phyloP scores from a whole-genome alignment of 2,888 invertebrate genomes.

The Barypeithes pellucidus region DNA sequence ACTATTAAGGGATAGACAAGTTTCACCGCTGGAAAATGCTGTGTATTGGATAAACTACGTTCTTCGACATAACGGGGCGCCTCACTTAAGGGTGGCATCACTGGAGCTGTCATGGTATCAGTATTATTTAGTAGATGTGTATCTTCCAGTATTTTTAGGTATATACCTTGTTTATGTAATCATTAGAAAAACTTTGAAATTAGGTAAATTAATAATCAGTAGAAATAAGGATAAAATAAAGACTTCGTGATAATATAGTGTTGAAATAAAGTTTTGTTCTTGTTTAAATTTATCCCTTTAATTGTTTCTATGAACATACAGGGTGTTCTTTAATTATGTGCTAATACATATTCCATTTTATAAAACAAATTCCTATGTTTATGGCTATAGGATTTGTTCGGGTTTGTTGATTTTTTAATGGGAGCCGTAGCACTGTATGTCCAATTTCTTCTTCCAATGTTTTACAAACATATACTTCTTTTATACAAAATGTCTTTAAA shows the following conservation, averaged over 20 bases:
- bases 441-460: too few relatives aligned
- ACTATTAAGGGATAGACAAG: slow-evolving; percentile 53
- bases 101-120: slow-evolving; percentile 56
- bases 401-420: too few relatives aligned
- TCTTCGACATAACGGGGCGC: slow-evolving; percentile 55
- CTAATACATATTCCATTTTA: too few relatives aligned
- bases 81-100: slow-evolving; percentile 54
- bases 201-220: background rate
- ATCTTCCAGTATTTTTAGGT: slow-evolving; percentile 23
- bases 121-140: slow-evolving; percentile 56
- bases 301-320: too few relatives aligned
- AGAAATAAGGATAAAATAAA: slow-evolving; percentile 15
- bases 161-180: background rate
- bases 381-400: too few relatives aligned
- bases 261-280: background rate
- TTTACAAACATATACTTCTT: too few relatives aligned
- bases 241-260: background rate
- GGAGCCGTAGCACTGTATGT: too few relatives aligned
- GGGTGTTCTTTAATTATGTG: too few relatives aligned
- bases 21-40: slow-evolving; percentile 53
- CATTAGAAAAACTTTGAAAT: background rate
- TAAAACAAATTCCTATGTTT: too few relatives aligned
- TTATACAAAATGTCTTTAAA: too few relatives aligned
- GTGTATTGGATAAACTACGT: slow-evolving; percentile 57
- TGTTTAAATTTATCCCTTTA: too few relatives aligned